Evolutionary conservation across 2,797 vertebrate species (phyloP).

Genomic region (Macropus fuliginosus): DNA sequence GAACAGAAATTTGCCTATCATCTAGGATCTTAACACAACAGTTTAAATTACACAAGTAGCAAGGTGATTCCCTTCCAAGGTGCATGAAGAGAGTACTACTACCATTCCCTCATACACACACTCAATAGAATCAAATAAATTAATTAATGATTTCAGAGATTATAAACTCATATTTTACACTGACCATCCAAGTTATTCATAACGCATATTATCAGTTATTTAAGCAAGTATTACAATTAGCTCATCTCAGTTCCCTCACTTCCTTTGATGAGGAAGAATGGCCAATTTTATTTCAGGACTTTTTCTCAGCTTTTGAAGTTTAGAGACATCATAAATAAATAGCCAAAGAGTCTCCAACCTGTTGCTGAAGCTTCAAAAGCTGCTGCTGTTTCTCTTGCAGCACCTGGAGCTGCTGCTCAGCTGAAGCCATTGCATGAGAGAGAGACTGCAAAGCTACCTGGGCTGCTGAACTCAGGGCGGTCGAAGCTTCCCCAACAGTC

Average conservation of each 20-base stretch:
- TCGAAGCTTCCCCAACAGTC: conserved; percentile 96
- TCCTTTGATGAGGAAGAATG: conserved; percentile 61
- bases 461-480: conserved; percentile 97
- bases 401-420: conserved; percentile 99
- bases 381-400: conserved; percentile 99
- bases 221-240: conserved; percentile 36
- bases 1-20: conserved; percentile 11
- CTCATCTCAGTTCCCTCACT: conserved; percentile 69
- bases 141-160: background rate
- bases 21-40: background rate
- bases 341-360: conserved; percentile 92
- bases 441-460: conserved; percentile 99
- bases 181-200: background rate
- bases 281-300: conserved; percentile 76
- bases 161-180: background rate
- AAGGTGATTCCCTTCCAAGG: conserved; percentile 13
- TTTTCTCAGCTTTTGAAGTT: conserved; percentile 86
- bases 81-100: conserved; percentile 5
- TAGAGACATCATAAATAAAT: conserved; percentile 87
- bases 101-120: background rate
- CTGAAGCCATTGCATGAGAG: conserved; percentile 99
- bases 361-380: conserved; percentile 99
- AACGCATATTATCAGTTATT: background rate
- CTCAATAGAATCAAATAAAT: conserved; percentile 27
- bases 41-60: conserved; percentile 24